Percentiles rank a stretch among this genome's conserved stretches.
Conservation (phyloP, 2,888 invertebrate genomes). For the Serripes groenlandicus region DNA sequence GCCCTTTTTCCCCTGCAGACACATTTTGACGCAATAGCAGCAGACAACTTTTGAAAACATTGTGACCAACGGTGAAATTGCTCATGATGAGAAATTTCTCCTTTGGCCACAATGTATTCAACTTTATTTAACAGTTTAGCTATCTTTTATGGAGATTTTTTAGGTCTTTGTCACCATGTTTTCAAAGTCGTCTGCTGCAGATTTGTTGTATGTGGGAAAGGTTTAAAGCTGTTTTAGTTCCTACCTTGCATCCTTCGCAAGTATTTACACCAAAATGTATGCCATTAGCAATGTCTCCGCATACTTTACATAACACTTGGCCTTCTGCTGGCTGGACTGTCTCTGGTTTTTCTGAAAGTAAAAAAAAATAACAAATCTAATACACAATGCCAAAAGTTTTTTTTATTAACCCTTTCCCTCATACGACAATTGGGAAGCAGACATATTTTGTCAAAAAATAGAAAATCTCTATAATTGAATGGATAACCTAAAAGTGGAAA, state of each 20-base stretch:
- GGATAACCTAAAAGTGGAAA: background rate
- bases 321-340: conserved; percentile 82
- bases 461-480: background rate
- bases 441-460: background rate
- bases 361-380: background rate
- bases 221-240: background rate
- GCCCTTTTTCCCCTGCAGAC: no score
- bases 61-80: no score
- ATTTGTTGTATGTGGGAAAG: background rate
- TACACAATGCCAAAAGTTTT: background rate
- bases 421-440: no score
- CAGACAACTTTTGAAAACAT: no score
- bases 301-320: conserved; percentile 83
- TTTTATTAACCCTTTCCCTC: no score
- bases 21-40: no score
- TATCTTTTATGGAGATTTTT: no score
- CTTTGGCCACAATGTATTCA: no score
- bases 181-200: no score
- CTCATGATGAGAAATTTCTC: no score
- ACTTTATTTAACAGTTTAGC: no score
- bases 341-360: conserved; percentile 82
- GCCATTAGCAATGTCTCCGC: conserved; percentile 85
- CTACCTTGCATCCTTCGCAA: conserved; percentile 85
- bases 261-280: conserved; percentile 85
- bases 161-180: no score